phyloP scores from a whole-genome alignment of 1,140 invertebrate species.

The Augochlora pura region DNA sequence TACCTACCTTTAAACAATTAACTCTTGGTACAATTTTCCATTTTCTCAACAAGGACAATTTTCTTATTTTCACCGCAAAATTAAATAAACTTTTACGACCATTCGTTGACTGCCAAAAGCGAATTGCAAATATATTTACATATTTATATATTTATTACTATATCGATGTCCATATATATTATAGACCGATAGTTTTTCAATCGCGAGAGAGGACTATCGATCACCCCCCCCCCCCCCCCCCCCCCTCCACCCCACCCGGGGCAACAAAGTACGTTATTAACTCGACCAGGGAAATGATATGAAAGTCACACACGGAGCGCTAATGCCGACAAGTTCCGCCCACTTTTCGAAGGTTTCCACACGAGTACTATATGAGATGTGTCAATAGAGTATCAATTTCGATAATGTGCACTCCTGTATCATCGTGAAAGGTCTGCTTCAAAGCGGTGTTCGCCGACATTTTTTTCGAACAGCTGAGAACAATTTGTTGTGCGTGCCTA shows the following conservation, averaged over 20 bases:
- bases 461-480: not conserved
- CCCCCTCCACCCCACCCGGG: no score
- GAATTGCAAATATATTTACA: no score
- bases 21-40: no score
- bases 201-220: slow-evolving; percentile 33
- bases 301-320: not conserved
- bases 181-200: not conserved
- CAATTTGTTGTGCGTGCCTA: slow-evolving; percentile 28
- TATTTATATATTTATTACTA: no score
- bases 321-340: slow-evolving; percentile 3
- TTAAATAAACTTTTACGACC: no score
- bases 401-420: slow-evolving; percentile 38
- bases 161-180: no score
- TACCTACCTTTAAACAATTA: no score
- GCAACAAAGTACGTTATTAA: not conserved
- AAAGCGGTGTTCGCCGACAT: slow-evolving; percentile 32
- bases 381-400: slow-evolving; percentile 22
- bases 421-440: slow-evolving; percentile 35
- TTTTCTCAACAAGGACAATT: no score
- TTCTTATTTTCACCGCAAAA: no score
- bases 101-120: no score
- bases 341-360: slow-evolving; percentile 44
- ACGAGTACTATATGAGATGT: slow-evolving; percentile 21
- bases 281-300: not conserved
- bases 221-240: not conserved